Base-by-base conservation (phyloP, 2,888 invertebrate species). In the Ennomos quercinarius region DNA sequence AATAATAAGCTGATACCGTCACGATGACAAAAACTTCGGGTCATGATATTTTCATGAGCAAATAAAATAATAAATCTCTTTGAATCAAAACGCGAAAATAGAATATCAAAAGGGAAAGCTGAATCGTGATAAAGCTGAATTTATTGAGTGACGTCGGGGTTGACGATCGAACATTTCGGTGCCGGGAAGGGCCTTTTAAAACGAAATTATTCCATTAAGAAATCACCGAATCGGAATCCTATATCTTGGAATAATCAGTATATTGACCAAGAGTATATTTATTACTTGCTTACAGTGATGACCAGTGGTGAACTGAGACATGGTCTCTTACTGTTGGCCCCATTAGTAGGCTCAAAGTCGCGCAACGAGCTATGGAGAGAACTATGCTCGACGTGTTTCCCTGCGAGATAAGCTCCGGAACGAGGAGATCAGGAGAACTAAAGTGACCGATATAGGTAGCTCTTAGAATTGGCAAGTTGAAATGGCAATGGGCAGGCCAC, bases 41-140 rank as follows among this genome's bases (percentile, higher is more conserved):
- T 42, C 47, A 47, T 37, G 36, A 27, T 34, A 43, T 57, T 49
- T 49, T 37, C 10, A 41, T 38, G 40, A 48, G 58, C 48, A 59
- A 66, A 60, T 49, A 65, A n/a, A 46, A 62, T 35, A 44, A 61
- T 64, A 69, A 73, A 70, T 66, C 58, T 54, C 37, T 43, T 52
- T 45, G 60, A 61, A 64, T 42, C 38, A 36, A 50, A 27, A 53
- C 61, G 44, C 60, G 57, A 54, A 47, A 57, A 65, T 55, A 48
- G 61, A 70, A 71, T 67, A 70, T 67, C 67, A 62, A 66, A 69
- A 69, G 43, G 52, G 49, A 61, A 53, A 52, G 42, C 52, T 49
- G 56, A 64, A 65, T 64, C 50, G 27, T 27, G 6, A 27, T 27
- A 63, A 63, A 68, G 46, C 44, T 50, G 60, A 65, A 67, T 72